Base-by-base conservation (phyloP, 92 coral and sea anemone genomes). In the Zoanthus sansibaricus region DNA sequence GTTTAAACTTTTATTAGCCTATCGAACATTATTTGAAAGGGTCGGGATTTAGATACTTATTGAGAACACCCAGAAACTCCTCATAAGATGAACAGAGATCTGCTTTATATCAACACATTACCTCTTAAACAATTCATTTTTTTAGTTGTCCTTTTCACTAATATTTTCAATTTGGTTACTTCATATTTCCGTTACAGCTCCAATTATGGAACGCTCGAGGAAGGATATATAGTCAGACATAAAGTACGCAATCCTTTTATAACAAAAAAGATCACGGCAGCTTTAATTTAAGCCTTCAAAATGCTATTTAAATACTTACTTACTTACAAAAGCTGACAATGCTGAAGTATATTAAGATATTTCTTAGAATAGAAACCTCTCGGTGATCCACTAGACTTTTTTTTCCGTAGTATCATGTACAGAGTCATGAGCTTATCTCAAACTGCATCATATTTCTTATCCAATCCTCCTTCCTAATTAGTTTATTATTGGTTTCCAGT, bases 21-120 rank as follows among this genome's bases (percentile, higher is more conserved):
- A 25, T 67, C 13, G 85, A 47, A 66, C 11, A 10, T 21, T 30
- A 45, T 54, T 51, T 54, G 82, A 76, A 76, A 76, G n/a, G 10
- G 73, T 25, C 25, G 66, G 37, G 47, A 54, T 37, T 52, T 67
- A 52, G 17, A 31, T n/a, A 78, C 70, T 14, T 16, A 18, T 30
- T 80, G 15, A 54, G 75, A 80, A 80, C 85, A 66, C 85, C 75
- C 64, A 79, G 44, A 13, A 42, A 42, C 17, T 31, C 6, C 12
- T 20, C 25, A 25, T 25, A 69, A 69, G 17, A 20, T 9, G 42
- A 37, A 12, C 73, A 30, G 37, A 32, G 44, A 20, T 9, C 30
- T 32, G 32, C 16, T 12, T 13, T 30, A 7, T 7, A 5, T 69
- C 31, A 69, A 15, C 1, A 8, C 0, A 4, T 11, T 69, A 1